Conservation (phyloP, 2,113 vertebrate genomes). For the Herpetotheres cachinnans region DNA sequence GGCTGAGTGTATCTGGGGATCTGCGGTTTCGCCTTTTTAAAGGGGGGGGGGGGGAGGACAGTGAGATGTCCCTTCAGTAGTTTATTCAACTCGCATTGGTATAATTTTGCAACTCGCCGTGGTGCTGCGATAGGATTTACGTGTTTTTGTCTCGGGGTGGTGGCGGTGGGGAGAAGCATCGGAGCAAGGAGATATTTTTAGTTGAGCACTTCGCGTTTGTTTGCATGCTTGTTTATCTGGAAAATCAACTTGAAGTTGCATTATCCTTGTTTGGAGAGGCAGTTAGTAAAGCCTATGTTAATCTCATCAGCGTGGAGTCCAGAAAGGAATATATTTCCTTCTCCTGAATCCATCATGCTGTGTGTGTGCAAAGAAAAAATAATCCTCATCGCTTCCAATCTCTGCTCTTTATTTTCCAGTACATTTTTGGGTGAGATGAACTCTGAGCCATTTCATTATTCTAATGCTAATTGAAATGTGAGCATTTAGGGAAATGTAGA, state of each 20-base stretch:
- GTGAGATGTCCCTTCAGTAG: slow-evolving; percentile 3
- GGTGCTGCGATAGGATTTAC: neutral
- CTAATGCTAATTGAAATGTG: slow-evolving; percentile 45
- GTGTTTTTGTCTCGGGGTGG: slow-evolving; percentile 3
- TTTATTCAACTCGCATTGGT: slow-evolving; percentile 19
- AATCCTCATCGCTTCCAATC: neutral
- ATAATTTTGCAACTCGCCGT: neutral
- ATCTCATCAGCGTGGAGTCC: slow-evolving; percentile 29
- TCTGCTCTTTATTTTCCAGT: slow-evolving; percentile 47
- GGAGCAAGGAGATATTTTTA: slow-evolving; percentile 56
- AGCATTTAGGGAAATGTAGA: slow-evolving; percentile 40
- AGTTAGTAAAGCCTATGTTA: slow-evolving; percentile 40
- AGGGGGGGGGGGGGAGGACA: neutral
- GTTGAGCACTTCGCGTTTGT: slow-evolving; percentile 57
- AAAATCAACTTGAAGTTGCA: slow-evolving; percentile 64
- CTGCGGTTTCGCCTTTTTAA: neutral
- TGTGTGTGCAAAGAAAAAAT: neutral
- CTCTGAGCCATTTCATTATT: slow-evolving; percentile 44
- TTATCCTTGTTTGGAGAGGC: slow-evolving; percentile 62
- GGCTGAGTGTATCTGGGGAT: neutral
- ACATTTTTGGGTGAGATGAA: slow-evolving; percentile 49
- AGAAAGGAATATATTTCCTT: slow-evolving; percentile 21
- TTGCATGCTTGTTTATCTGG: slow-evolving; percentile 66
- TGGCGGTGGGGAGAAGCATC: neutral
- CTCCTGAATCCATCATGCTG: neutral